phyloP scores from a whole-genome alignment of 2,797 vertebrate species.

The Alauda arvensis region DNA sequence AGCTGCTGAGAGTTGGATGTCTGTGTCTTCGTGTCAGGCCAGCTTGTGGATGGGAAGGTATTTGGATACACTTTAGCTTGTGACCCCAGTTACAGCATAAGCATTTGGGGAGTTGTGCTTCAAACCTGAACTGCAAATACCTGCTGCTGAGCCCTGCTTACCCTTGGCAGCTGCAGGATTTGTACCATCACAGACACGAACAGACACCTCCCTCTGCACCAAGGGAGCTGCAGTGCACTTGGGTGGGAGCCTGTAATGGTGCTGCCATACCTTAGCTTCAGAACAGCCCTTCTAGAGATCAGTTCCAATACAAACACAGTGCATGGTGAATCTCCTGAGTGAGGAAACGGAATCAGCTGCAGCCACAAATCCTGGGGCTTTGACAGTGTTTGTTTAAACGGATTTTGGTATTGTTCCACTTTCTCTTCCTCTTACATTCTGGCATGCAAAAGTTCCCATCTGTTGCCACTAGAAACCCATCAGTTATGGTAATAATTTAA shows the following conservation, averaged over 20 bases:
- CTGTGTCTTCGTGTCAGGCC: constrained; percentile 88
- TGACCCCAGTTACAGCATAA: neutral
- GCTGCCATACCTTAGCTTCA: neutral
- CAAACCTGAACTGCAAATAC: neutral
- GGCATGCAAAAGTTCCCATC: constrained; percentile 45
- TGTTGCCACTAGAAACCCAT: constrained; percentile 57
- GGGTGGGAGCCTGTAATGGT: neutral
- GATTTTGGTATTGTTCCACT: constrained; percentile 56
- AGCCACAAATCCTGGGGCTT: constrained; percentile 20
- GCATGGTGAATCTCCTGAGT: neutral
- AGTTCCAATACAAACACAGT: neutral
- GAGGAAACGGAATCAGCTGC: constrained; percentile 52
- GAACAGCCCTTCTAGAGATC: neutral
- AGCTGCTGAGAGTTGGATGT: constrained; percentile 71
- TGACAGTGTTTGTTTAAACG: constrained; percentile 53
- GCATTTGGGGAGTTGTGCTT: neutral
- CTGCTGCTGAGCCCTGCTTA: neutral
- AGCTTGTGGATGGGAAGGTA: constrained; percentile 98
- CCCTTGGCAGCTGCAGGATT: neutral
- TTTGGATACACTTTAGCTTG: neutral
- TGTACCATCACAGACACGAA: neutral
- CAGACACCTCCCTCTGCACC: neutral
- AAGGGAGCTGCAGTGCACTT: neutral
- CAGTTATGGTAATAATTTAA: constrained; percentile 42
- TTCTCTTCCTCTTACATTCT: constrained; percentile 63